Percentiles rank a stretch among this genome's conserved stretches.
Evolutionary conservation across 2,797 vertebrate species (phyloP).

Genomic region (Halcyon badia): DNA sequence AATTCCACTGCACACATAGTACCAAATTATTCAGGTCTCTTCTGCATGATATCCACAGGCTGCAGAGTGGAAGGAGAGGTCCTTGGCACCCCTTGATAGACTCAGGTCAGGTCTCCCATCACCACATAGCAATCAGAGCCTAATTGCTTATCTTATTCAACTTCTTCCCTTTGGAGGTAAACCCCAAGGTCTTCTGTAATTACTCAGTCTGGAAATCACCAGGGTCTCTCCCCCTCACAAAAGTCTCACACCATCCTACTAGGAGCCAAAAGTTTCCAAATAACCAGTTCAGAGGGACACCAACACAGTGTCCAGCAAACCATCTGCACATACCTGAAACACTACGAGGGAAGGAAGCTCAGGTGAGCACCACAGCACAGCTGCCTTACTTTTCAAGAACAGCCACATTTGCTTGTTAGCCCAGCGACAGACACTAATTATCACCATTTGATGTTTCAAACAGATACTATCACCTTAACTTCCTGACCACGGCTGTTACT

Average conservation of each 20-base stretch:
- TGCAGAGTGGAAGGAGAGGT: fast-evolving
- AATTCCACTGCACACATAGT: fast-evolving
- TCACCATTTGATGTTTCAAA: background rate
- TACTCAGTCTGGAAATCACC: background rate
- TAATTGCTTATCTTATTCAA: fast-evolving
- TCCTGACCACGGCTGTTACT: background rate
- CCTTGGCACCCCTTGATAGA: background rate
- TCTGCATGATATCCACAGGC: fast-evolving
- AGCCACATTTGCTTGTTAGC: fast-evolving
- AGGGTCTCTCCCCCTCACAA: background rate
- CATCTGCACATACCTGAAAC: fast-evolving
- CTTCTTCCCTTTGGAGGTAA: background rate
- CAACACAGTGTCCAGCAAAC: fast-evolving
- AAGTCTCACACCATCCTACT: fast-evolving
- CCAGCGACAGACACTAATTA: background rate
- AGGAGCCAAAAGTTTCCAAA: background rate
- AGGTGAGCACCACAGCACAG: fast-evolving
- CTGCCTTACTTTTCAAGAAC: fast-evolving
- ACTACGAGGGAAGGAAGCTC: fast-evolving
- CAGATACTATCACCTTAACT: background rate
- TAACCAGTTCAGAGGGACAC: fast-evolving
- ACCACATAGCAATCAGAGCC: background rate
- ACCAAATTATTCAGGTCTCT: fast-evolving
- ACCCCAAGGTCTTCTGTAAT: fast-evolving
- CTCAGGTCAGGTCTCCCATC: background rate